Evolutionary conservation across 1,140 invertebrate species (phyloP), one percentile per base, ranked within the genome.

Genomic region (Hesperophylax magnus): DNA sequence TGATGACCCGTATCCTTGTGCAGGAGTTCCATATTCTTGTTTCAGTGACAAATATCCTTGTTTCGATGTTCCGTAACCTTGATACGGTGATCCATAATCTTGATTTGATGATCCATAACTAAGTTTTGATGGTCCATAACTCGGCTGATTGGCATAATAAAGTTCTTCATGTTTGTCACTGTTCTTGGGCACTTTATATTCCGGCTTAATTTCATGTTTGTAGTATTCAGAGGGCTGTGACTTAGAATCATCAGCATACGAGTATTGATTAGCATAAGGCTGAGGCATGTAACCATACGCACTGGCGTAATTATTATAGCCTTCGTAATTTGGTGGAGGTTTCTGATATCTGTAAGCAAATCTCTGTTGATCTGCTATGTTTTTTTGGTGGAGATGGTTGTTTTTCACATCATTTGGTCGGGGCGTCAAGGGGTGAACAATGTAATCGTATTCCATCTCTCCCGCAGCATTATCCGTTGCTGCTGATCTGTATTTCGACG

Each of bases 401-500:
- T 47, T 47, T 47, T 11, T 14, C 11, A 47, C 39, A 14, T 47
- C 39, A 47, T 11, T 47, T 47, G 39, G 11, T 47, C 39, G 39
- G 11, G 39, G 11, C 9, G 39, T 14, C 67, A 47, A 47, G 3
- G 39, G 67, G n/a, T 71, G 15, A 11, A 52, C 9, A 18, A 20
- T 6, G 18, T 52, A 52, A 52, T 71, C n/a, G 39, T 52, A 71
- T 53, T 71, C 67, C 39, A 39, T 20, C 14, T 71, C 67, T 67
- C 20, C 5, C 9, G 17, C n/a, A 31, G n/a, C 7, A 24, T 20
- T 9, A 4, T 34, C 34, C 34, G 39, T 17, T 9, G 18, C 18
- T 9, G 15, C n/a, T 14, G 67, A 71, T 24, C 67, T 39, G 18
- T 22, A 71, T 71, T 71, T n/a, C 5, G 31, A 39, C 11, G 15